Evolutionary conservation across 1,140 invertebrate genomes (phyloP).

Genomic region (Tetragnatha versicolor): DNA sequence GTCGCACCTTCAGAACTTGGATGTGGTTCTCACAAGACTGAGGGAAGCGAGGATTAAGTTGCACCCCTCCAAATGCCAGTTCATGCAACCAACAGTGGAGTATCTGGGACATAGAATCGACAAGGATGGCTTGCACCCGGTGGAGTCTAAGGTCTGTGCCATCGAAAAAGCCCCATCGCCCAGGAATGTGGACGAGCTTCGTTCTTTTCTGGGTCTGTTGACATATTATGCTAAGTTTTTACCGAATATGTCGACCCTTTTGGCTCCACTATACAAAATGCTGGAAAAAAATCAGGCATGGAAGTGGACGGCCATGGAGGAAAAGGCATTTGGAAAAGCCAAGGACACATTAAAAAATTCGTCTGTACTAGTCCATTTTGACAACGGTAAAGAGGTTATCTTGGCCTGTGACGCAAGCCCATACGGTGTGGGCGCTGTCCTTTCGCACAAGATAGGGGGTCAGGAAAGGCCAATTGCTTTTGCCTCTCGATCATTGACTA

Average conservation of each 20-base stretch:
- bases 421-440: too few relatives aligned
- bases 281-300: neutral
- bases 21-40: neutral
- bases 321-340: too few relatives aligned
- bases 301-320: too few relatives aligned
- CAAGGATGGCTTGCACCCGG: neutral
- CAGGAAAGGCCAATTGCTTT: too few relatives aligned
- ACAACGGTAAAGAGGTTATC: too few relatives aligned
- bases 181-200: constrained; percentile 6
- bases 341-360: too few relatives aligned
- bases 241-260: constrained; percentile 62
- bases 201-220: constrained; percentile 42
- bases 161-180: constrained; percentile 8
- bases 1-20: too few relatives aligned
- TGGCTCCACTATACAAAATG: constrained; percentile 62
- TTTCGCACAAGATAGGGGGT: too few relatives aligned
- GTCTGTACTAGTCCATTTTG: too few relatives aligned
- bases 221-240: constrained; percentile 66
- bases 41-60: neutral
- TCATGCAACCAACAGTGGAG: neutral
- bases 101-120: neutral
- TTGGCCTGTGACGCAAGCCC: too few relatives aligned
- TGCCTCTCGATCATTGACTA: too few relatives aligned
- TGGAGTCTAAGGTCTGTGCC: neutral
- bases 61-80: neutral